A percentile compares a stretch with the other conserved stretches of the same genome.
phyloP scores from a whole-genome alignment of 2,888 invertebrate genomes.

The Rhingia rostrata region DNA sequence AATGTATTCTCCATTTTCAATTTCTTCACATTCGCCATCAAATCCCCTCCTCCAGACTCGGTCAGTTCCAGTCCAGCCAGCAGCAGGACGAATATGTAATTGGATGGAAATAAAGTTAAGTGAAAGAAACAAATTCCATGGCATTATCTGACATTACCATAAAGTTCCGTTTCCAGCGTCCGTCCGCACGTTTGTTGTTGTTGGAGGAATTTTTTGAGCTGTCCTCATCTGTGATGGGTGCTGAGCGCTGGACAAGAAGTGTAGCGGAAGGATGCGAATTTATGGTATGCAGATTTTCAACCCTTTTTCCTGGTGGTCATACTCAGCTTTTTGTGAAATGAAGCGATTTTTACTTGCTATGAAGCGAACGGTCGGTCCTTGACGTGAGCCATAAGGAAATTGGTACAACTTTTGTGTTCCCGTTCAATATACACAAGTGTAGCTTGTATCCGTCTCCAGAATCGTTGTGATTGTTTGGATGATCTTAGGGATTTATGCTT shows the following conservation, averaged over 20 bases:
- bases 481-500: conserved; percentile 24
- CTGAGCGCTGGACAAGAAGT: background rate
- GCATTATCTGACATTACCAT: conserved; percentile 73
- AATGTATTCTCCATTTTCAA: conserved; percentile 62
- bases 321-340: conserved; percentile 42
- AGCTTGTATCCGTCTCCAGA: background rate
- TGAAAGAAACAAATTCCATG: conserved; percentile 73
- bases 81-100: conserved; percentile 62
- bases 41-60: background rate
- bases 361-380: conserved; percentile 36
- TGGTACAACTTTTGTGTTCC: conserved; percentile 10
- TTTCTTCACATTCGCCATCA: conserved; percentile 17
- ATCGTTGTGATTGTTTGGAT: conserved; percentile 29
- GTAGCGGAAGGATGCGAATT: conserved; percentile 44
- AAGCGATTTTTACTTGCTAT: conserved; percentile 41
- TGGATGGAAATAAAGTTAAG: conserved; percentile 74
- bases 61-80: conserved; percentile 1
- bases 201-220: conserved; percentile 51
- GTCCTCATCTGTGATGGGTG: conserved; percentile 16
- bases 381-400: conserved; percentile 41
- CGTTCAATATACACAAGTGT: background rate
- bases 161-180: conserved; percentile 60
- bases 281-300: conserved; percentile 64
- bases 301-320: conserved; percentile 25
- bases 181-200: conserved; percentile 43